These are phyloP conservation scores for Bubo scandiacus DNA, from an alignment of 2,113 vertebrate genomes.

Conservation along the genomic window DNA sequence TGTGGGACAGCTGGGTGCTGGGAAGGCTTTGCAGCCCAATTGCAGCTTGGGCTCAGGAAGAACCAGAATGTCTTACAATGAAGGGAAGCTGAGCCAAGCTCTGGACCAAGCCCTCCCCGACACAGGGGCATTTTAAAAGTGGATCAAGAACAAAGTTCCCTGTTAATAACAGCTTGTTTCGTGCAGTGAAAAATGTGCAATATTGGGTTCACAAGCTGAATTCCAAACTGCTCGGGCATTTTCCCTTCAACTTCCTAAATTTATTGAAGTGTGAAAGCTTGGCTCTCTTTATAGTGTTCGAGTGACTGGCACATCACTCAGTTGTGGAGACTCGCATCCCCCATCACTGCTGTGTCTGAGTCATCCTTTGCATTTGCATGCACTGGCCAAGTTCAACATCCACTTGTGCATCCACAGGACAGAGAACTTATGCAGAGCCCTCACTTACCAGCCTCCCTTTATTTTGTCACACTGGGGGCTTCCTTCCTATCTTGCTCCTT, in stretches of 20 bases:
- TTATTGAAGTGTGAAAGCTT: background rate
- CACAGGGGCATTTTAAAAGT: background rate
- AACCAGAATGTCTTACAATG: background rate
- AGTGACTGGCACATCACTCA: background rate
- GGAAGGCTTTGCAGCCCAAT: background rate
- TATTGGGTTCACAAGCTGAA: conserved; percentile 3
- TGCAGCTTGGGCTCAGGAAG: background rate
- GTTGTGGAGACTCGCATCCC: background rate
- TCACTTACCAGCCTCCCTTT: background rate
- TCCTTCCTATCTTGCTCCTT: background rate
- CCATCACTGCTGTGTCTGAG: background rate
- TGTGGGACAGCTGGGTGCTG: background rate
- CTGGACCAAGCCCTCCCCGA: background rate
- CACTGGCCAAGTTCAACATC: background rate
- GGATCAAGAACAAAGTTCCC: conserved; percentile 39
- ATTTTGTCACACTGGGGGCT: background rate
- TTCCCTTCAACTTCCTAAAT: conserved; percentile 34
- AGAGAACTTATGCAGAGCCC: background rate
- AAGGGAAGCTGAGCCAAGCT: conserved; percentile 19
- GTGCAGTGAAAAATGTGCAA: background rate
- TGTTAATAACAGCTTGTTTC: background rate
- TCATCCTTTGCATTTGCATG: background rate
- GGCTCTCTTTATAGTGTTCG: background rate
- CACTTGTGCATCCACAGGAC: background rate
- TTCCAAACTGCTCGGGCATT: conserved; percentile 23